Evolutionary conservation across 2,797 vertebrate genomes (phyloP).

Genomic region (Pempheris klunzingeri): DNA sequence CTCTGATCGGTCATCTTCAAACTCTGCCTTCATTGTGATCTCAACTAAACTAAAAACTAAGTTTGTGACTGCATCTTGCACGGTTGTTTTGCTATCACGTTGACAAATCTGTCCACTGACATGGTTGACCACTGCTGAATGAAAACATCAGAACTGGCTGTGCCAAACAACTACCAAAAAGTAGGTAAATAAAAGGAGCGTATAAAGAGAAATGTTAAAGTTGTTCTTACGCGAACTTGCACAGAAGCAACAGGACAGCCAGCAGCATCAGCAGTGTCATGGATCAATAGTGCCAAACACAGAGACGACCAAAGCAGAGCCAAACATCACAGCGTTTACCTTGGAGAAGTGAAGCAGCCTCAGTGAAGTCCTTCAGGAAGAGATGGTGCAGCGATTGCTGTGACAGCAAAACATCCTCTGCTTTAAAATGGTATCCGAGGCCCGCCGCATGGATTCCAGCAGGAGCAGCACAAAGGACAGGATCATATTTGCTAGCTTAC

Average conservation of each 20-base stretch:
- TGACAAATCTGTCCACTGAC: too few relatives aligned
- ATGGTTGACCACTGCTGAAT: background rate
- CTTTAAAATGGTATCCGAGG: background rate
- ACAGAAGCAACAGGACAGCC: background rate
- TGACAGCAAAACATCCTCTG: background rate
- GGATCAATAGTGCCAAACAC: background rate
- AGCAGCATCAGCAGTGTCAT: background rate
- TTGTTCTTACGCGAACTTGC: background rate
- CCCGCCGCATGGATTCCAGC: background rate
- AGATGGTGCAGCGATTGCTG: too few relatives aligned
- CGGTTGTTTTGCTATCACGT: too few relatives aligned
- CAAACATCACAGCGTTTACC: background rate
- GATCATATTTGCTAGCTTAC: background rate
- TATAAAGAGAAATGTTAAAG: background rate
- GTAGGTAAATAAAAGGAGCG: background rate
- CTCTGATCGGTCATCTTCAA: too few relatives aligned
- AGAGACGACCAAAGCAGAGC: background rate
- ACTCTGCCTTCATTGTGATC: too few relatives aligned
- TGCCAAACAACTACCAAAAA: slow-evolving; percentile 2
- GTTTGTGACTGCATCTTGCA: too few relatives aligned
- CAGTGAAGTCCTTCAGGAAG: background rate
- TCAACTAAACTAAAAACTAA: too few relatives aligned
- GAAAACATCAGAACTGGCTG: background rate
- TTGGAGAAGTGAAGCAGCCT: background rate
- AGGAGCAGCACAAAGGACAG: background rate